Evolutionary conservation across 2,888 invertebrate species (phyloP).

Genomic region (Ophion slaviceki): DNA sequence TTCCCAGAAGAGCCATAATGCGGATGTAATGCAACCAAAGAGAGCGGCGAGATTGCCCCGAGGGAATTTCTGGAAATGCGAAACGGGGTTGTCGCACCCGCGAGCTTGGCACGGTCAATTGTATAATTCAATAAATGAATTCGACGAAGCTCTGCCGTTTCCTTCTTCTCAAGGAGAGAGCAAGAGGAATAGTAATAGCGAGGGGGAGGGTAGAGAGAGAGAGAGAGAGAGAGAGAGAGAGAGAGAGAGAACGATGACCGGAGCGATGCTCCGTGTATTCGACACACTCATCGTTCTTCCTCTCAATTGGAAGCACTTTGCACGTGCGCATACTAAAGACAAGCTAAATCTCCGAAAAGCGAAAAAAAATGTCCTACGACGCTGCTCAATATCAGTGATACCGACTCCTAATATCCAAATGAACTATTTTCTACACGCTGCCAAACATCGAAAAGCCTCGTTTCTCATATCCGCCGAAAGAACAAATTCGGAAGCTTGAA

Average conservation of each 20-base stretch:
- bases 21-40: constrained; percentile 50
- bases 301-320: constrained; percentile 42
- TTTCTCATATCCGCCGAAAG: no score
- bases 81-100: constrained; percentile 76
- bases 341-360: constrained; percentile 9
- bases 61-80: constrained; percentile 76
- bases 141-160: constrained; percentile 68
- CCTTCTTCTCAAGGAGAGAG: not conserved
- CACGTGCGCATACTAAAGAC: constrained; percentile 7
- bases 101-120: constrained; percentile 70
- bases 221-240: constrained; percentile 18
- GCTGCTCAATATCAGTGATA: not conserved
- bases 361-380: constrained; percentile 29
- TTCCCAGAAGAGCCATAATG: constrained; percentile 73
- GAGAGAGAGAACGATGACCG: constrained; percentile 18
- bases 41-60: constrained; percentile 48
- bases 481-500: no score
- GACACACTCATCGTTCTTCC: constrained; percentile 47
- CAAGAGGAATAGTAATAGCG: not conserved
- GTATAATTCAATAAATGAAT: constrained; percentile 77
- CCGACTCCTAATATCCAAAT: constrained; percentile 34
- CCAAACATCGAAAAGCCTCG: no score
- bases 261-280: constrained; percentile 55
- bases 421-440: not conserved
- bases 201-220: not conserved